Percentiles rank a stretch among this genome's conserved stretches.
Evolutionary conservation across 92 coral and sea anemone species (phyloP).

Genomic region (Epizoanthus ramosus): DNA sequence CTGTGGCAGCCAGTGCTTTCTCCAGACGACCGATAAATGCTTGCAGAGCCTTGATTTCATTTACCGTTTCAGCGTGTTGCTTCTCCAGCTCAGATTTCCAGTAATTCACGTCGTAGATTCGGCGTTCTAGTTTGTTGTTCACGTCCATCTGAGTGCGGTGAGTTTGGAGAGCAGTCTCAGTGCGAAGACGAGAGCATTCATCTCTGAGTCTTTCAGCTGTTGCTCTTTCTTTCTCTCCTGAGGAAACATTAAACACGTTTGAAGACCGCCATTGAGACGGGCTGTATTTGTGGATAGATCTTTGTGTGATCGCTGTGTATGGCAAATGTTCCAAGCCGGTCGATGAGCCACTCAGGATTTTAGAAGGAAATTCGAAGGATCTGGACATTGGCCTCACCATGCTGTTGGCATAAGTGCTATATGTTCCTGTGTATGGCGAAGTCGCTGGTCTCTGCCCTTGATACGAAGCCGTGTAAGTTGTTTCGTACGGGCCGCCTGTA

Average conservation of each 20-base stretch:
- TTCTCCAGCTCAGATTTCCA: slow-evolving; percentile 92
- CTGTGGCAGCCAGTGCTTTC: slow-evolving; percentile 94
- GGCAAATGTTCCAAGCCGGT: slow-evolving; percentile 89
- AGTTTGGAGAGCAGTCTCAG: slow-evolving; percentile 90
- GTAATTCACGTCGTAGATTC: slow-evolving; percentile 85
- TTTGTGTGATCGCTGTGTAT: slow-evolving; percentile 78
- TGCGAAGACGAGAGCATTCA: slow-evolving; percentile 95
- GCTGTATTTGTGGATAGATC: slow-evolving; percentile 78
- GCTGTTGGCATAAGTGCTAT: slow-evolving; percentile 48
- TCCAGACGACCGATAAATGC: slow-evolving; percentile 96
- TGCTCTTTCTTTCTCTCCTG: slow-evolving; percentile 95
- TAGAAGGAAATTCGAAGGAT: slow-evolving; percentile 87
- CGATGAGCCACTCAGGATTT: slow-evolving; percentile 81
- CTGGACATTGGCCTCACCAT: slow-evolving; percentile 63
- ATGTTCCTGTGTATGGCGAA: slow-evolving; percentile 71
- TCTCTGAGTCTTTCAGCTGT: slow-evolving; percentile 97
- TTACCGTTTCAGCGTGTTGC: slow-evolving; percentile 92
- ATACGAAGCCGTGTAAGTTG: slow-evolving; percentile 88
- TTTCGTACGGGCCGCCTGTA: slow-evolving; percentile 89
- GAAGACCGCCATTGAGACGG: slow-evolving; percentile 98
- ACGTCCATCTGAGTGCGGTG: slow-evolving; percentile 97
- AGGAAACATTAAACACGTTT: slow-evolving; percentile 84
- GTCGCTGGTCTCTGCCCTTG: slow-evolving; percentile 62
- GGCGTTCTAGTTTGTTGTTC: slow-evolving; percentile 91
- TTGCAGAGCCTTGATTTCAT: slow-evolving; percentile 92